Conservation (phyloP, 1,140 invertebrate species). For the Drosophila orena region DNA sequence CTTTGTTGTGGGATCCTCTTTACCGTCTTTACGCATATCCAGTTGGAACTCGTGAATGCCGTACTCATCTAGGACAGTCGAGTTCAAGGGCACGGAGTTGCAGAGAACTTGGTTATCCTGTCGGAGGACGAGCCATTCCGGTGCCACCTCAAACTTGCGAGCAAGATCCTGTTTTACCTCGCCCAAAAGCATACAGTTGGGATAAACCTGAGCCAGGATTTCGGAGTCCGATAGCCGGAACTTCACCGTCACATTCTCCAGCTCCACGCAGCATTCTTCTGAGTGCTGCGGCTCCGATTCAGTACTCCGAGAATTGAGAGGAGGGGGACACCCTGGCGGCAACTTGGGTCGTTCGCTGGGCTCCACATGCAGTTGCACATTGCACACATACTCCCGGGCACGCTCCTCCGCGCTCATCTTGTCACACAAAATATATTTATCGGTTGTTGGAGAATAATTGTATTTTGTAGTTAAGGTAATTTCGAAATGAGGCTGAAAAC, state of each 20-base stretch:
- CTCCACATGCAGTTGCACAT: conserved; percentile 59
- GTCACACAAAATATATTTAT: conserved; percentile 18
- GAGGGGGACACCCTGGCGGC: conserved; percentile 24
- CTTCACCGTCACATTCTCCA: conserved; percentile 81
- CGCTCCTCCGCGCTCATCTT: conserved; percentile 52
- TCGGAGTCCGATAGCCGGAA: conserved; percentile 64
- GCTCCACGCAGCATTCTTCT: conserved; percentile 40
- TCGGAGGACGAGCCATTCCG: conserved; percentile 48
- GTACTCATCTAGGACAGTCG: conserved; percentile 67
- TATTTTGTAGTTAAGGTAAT: conserved; percentile 19
- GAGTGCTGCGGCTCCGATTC: conserved; percentile 43
- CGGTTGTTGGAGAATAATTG: neutral
- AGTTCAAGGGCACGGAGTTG: conserved; percentile 49
- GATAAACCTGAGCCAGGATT: conserved; percentile 81
- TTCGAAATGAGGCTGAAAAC: conserved; percentile 7
- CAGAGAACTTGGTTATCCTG: conserved; percentile 51
- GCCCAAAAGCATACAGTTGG: conserved; percentile 74
- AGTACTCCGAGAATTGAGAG: conserved; percentile 30
- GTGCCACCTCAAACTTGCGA: conserved; percentile 72
- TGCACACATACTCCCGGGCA: conserved; percentile 45
- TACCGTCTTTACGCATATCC: conserved; percentile 12
- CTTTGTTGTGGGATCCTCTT: conserved; percentile 13
- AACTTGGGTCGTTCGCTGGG: conserved; percentile 33
- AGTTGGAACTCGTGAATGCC: conserved; percentile 76
- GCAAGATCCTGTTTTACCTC: conserved; percentile 78